Percentiles rank a stretch among this genome's conserved stretches.
Evolutionary conservation across 30 jellyfish, hydroid and myxozoan species (phyloP).

Genomic region (Cassiopea xamachana): DNA sequence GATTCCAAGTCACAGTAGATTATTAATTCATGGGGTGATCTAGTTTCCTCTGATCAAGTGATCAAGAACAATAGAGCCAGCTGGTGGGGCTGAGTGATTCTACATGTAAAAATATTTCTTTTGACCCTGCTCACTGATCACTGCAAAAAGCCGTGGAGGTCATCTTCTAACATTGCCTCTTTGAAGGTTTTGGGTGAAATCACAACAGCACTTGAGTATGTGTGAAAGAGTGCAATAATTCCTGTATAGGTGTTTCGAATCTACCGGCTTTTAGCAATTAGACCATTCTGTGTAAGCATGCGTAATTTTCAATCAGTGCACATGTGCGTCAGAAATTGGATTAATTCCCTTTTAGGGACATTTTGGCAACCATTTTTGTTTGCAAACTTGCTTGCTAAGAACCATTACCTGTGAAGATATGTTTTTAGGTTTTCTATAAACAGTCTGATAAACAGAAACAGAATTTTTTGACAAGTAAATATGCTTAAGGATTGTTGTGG

Average conservation of each 20-base stretch:
- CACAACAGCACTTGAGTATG: slow-evolving; percentile 12
- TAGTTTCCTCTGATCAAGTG: slow-evolving; percentile 62
- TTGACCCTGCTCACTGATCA: slow-evolving; percentile 73
- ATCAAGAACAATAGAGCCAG: slow-evolving; percentile 70
- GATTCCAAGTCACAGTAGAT: slow-evolving; percentile 42
- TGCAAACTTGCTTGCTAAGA: background rate
- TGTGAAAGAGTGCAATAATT: background rate
- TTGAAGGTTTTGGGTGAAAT: slow-evolving; percentile 14
- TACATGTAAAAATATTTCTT: slow-evolving; percentile 56
- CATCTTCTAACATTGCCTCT: slow-evolving; percentile 52
- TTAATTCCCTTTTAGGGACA: too few species aligned
- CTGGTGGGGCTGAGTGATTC: slow-evolving; percentile 18
- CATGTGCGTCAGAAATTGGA: background rate
- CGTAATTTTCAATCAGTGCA: background rate
- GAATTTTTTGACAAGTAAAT: background rate
- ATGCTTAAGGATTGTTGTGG: background rate
- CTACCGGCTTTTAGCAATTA: background rate
- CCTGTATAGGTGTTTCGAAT: background rate
- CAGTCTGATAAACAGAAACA: slow-evolving; percentile 17
- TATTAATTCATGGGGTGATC: slow-evolving; percentile 75
- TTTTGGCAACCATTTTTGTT: too few species aligned
- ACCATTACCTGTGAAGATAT: background rate
- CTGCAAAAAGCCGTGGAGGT: slow-evolving; percentile 26
- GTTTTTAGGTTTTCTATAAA: background rate
- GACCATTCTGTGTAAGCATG: background rate